Conservation (phyloP, 2,113 vertebrate species). For the Sporophila hypoxantha region DNA sequence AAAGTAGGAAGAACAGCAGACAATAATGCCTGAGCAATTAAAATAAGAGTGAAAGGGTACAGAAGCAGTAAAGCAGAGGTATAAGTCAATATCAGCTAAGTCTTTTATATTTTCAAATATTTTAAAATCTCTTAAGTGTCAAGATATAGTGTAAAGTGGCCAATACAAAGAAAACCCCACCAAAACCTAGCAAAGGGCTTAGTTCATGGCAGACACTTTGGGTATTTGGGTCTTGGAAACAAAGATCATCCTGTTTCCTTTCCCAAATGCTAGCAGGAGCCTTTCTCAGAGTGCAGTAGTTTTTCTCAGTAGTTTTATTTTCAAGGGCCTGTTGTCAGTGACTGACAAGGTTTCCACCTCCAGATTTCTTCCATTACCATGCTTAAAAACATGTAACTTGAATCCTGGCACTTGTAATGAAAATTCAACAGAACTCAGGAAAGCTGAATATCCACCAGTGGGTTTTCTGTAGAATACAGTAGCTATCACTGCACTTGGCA, state of each 20-base stretch:
- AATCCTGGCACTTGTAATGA: background rate
- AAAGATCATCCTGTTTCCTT: constrained; percentile 24
- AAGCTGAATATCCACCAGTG: constrained; percentile 3
- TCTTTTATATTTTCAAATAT: constrained; percentile 23
- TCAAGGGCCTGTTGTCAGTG: constrained; percentile 13
- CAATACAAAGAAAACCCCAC: background rate
- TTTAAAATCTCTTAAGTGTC: constrained; percentile 19
- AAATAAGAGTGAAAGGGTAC: constrained; percentile 21
- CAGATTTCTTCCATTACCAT: constrained; percentile 14
- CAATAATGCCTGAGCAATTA: constrained; percentile 28
- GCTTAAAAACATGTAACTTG: constrained; percentile 28
- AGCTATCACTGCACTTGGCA: background rate
- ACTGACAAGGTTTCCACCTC: constrained; percentile 39
- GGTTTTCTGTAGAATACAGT: background rate
- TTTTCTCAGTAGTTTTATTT: constrained; percentile 37
- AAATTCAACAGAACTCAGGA: background rate
- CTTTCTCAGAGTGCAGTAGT: constrained; percentile 1
- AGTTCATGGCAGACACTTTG: background rate
- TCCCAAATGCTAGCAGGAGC: constrained; percentile 37
- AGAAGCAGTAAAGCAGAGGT: background rate
- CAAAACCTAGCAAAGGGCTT: background rate
- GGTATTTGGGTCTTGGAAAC: constrained; percentile 13
- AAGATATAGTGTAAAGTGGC: background rate
- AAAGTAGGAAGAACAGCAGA: background rate
- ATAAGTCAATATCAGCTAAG: background rate